phyloP scores from a whole-genome alignment of 2,888 invertebrate genomes.

The Oscheius onirici region DNA sequence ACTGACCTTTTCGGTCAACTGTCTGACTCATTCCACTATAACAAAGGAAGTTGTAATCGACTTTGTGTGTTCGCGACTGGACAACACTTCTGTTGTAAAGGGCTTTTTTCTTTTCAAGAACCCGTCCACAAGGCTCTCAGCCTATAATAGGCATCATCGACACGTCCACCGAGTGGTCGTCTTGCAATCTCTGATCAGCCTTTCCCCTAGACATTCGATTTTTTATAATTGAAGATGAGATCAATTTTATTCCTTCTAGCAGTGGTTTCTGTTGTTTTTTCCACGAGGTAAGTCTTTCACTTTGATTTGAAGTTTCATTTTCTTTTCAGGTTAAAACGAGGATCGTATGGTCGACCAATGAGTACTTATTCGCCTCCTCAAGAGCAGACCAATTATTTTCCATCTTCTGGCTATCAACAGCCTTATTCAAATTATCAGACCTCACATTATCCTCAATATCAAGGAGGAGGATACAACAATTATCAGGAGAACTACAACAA shows the following conservation, averaged over 20 bases:
- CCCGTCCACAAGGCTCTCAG: conserved; percentile 7
- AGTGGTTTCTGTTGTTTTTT: background rate
- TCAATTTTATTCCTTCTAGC: background rate
- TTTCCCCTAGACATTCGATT: background rate
- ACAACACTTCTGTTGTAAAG: conserved; percentile 23
- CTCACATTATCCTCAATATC: no score
- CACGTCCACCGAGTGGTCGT: background rate
- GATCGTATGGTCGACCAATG: conserved; percentile 1
- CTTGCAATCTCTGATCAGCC: background rate
- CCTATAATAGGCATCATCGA: conserved; percentile 9
- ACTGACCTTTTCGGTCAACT: conserved; percentile 17
- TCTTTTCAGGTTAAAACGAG: conserved; percentile 10
- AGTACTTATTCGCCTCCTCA: background rate
- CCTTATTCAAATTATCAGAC: background rate
- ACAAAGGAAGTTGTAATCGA: conserved; percentile 10
- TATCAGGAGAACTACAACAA: background rate
- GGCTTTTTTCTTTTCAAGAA: conserved; percentile 1
- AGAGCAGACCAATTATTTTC: background rate
- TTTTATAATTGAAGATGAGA: background rate
- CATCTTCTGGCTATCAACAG: background rate
- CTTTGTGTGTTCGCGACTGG: conserved; percentile 15
- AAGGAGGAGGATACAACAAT: no score
- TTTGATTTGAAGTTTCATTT: background rate
- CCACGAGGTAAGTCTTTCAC: background rate
- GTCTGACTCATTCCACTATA: background rate